Evolutionary conservation across 2,797 vertebrate species (phyloP).

Genomic region (Neoniphon sammara): DNA sequence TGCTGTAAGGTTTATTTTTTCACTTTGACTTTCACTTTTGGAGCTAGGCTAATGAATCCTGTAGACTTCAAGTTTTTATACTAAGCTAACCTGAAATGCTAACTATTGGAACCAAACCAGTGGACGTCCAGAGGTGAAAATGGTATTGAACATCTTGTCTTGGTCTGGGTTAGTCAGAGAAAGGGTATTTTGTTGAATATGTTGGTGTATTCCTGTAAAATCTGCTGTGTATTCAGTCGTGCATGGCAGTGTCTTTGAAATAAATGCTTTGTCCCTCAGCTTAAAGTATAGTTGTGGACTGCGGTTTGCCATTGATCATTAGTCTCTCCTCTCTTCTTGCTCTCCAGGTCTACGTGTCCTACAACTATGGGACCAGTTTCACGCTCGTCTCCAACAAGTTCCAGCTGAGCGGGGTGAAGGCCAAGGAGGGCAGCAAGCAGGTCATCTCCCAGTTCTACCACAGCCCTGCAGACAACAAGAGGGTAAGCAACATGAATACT

Average conservation of each 20-base stretch:
- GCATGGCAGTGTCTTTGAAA: slow-evolving; percentile 2
- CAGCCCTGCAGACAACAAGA: slow-evolving; percentile 94
- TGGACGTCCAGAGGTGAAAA: too few relatives aligned
- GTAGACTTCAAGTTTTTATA: too few relatives aligned
- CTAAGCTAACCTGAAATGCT: too few relatives aligned
- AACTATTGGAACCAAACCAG: too few relatives aligned
- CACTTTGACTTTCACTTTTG: too few relatives aligned
- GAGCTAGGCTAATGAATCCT: too few relatives aligned
- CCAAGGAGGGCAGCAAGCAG: slow-evolving; percentile 83
- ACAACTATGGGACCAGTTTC: slow-evolving; percentile 93
- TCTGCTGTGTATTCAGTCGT: background rate
- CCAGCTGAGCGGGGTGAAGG: slow-evolving; percentile 79
- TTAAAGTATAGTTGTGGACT: background rate
- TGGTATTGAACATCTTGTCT: too few relatives aligned
- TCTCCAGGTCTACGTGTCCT: slow-evolving; percentile 92
- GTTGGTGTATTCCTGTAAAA: too few relatives aligned
- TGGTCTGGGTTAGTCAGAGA: too few relatives aligned
- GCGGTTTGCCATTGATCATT: too few relatives aligned
- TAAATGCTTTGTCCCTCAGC: slow-evolving; percentile 5
- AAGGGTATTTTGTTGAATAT: too few relatives aligned
- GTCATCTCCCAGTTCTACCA: slow-evolving; percentile 98
- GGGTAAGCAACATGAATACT: slow-evolving; percentile 81
- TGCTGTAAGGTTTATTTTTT: too few relatives aligned
- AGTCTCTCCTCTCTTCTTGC: background rate
- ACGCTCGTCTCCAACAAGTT: slow-evolving; percentile 88